Base-by-base conservation (phyloP, 2,888 invertebrate species). In the Anticlea derivata region DNA sequence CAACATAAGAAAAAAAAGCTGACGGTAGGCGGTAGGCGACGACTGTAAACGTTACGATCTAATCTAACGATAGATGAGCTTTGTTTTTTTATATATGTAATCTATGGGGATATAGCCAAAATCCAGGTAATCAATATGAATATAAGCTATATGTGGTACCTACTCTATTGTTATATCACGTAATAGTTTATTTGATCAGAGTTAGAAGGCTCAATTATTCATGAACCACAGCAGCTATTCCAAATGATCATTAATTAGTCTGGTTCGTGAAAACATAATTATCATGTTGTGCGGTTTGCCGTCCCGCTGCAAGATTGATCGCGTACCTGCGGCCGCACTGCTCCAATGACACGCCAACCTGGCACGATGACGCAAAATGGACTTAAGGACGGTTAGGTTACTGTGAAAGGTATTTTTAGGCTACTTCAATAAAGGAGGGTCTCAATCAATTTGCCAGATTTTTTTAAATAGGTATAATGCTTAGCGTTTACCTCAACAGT, bases 221-320 rank as follows among this genome's bases (percentile, higher is more conserved):
- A 60, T 37, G 47, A 54, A 54, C 51, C 50, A 26, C 54, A 47
- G 34, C 35, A 41, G 51, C 52, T 48, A 54, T 50, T 55, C 44
- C 46, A 55, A 61, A 58, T 60, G 53, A 60, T 61, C 57, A 57
- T 60, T 58, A 63, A 61, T 63, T 63, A 61, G 58, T 46, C 40
- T 45, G 50, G 61, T 57, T 60, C 57, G 48, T 61, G 63, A 62
- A 62, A 62, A 60, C 60, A 56, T 62, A 62, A 62, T 62, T 62
- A 62, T 62, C 62, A 58, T 60, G 62, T 56, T 56, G 56, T 48
- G 57, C 51, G 53, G 65, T 63, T 55, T 54, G 58, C 60, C 53
- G 62, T 62, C 61, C 49, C 49, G 54, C 35, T 54, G 59, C 55
- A 64, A 66, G 67, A 66, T 67, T 64, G 67, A 67, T 66, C 47